Evolutionary conservation across 2,888 invertebrate species (phyloP).

Genomic region (Pseudococcus jackbeardsleyi): DNA sequence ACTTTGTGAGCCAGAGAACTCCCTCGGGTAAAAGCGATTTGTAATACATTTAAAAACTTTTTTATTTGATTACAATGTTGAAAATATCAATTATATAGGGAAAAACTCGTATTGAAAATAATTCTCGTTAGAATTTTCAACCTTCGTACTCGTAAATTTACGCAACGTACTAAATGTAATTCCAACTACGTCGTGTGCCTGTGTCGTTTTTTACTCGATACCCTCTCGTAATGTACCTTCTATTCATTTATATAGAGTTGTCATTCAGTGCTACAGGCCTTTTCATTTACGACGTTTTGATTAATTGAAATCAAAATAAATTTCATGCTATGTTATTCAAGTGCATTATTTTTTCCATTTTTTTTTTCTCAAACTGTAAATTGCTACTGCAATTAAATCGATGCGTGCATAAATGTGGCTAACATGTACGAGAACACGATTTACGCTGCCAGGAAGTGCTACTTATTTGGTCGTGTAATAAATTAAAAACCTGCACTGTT

Average conservation of each 20-base stretch:
- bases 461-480: constrained; percentile 38
- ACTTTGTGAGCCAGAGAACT: background rate
- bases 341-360: background rate
- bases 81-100: constrained; percentile 50
- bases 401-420: background rate
- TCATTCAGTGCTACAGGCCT: constrained; percentile 32
- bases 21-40: constrained; percentile 20
- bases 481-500: constrained; percentile 6
- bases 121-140: background rate
- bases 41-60: constrained; percentile 44
- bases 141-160: background rate
- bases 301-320: constrained; percentile 42
- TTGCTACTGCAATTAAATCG: constrained; percentile 3
- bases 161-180: constrained; percentile 1
- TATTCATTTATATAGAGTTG: background rate
- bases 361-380: background rate
- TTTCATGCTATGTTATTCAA: constrained; percentile 48
- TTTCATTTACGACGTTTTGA: constrained; percentile 26
- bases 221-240: background rate
- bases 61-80: constrained; percentile 52
- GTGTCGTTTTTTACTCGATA: constrained; percentile 11
- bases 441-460: constrained; percentile 32
- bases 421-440: background rate
- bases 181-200: background rate
- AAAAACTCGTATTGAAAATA: constrained; percentile 35